A percentile compares a stretch with the other conserved stretches of the same genome.
Conservation (phyloP, 1,140 invertebrate genomes). For the Drosophila melanica region DNA sequence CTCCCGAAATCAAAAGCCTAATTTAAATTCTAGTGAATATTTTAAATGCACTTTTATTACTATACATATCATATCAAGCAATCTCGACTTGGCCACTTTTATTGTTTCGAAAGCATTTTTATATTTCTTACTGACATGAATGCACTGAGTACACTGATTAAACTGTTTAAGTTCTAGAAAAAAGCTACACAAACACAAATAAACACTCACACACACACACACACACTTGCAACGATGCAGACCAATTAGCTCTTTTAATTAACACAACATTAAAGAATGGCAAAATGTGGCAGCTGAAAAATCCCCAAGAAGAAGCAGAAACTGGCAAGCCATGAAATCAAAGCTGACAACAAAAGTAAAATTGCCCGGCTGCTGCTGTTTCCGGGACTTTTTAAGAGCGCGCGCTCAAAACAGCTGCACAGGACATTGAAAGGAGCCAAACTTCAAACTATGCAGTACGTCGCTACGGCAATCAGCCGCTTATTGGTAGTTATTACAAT, state of each 20-base stretch:
- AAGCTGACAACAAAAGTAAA: slow-evolving; percentile 69
- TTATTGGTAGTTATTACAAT: slow-evolving; percentile 73
- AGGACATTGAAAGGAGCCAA: no score
- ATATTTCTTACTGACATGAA: background rate
- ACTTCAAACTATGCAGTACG: no score
- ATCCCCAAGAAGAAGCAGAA: slow-evolving; percentile 1
- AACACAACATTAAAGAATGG: slow-evolving; percentile 58
- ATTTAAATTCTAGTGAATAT: background rate
- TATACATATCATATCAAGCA: background rate
- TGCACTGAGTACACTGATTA: background rate
- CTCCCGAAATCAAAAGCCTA: background rate
- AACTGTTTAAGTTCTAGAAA: background rate
- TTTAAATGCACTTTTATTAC: no score
- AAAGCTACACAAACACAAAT: background rate
- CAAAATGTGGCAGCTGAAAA: slow-evolving; percentile 54
- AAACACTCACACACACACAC: slow-evolving; percentile 9
- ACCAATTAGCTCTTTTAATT: slow-evolving; percentile 76
- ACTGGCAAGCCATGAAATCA: slow-evolving; percentile 51
- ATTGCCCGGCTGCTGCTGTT: slow-evolving; percentile 9
- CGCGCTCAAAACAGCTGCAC: background rate
- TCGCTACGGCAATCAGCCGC: slow-evolving; percentile 45
- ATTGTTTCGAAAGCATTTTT: background rate
- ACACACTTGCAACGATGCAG: background rate
- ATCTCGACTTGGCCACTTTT: background rate
- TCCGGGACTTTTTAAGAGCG: slow-evolving; percentile 1